Conservation (phyloP, 2,888 invertebrate species). For the Calameuta idolon region DNA sequence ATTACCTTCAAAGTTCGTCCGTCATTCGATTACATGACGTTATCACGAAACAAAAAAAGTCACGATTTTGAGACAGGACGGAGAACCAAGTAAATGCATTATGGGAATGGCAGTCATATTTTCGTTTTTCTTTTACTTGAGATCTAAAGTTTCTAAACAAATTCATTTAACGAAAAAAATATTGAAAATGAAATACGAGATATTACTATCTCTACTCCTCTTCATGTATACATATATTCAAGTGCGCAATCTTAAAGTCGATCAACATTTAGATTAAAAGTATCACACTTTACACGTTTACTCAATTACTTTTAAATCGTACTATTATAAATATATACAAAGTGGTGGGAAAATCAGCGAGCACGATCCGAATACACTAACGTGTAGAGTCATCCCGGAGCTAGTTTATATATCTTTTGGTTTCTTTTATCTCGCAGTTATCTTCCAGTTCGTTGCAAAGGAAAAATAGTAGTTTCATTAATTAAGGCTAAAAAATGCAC, state of each 20-base stretch:
- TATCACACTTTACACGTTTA: slow-evolving; percentile 62
- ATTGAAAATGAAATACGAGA: not conserved
- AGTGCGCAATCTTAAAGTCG: not conserved
- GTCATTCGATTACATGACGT: not conserved
- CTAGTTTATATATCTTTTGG: slow-evolving; percentile 24
- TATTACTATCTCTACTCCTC: not conserved
- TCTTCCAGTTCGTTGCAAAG: slow-evolving; percentile 46
- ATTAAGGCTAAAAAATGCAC: not conserved
- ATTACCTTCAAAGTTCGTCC: not conserved
- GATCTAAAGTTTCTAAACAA: not conserved
- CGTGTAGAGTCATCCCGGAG: not conserved
- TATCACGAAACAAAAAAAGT: not conserved
- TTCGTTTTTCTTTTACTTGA: not conserved
- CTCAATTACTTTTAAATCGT: slow-evolving; percentile 18
- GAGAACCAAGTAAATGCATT: not conserved
- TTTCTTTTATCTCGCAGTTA: slow-evolving; percentile 28
- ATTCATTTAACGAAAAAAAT: not conserved
- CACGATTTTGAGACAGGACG: not conserved
- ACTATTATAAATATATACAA: slow-evolving; percentile 14
- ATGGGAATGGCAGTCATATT: not conserved
- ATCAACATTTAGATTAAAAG: slow-evolving; percentile 55
- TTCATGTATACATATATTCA: not conserved
- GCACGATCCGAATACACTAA: not conserved
- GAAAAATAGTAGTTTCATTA: not conserved
- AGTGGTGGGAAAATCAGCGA: not conserved